A percentile compares a stretch with the other conserved stretches of the same genome.
These are phyloP conservation scores for Cheilosia scutellata DNA, from an alignment of 2,888 invertebrate genomes.

Conservation along the genomic window DNA sequence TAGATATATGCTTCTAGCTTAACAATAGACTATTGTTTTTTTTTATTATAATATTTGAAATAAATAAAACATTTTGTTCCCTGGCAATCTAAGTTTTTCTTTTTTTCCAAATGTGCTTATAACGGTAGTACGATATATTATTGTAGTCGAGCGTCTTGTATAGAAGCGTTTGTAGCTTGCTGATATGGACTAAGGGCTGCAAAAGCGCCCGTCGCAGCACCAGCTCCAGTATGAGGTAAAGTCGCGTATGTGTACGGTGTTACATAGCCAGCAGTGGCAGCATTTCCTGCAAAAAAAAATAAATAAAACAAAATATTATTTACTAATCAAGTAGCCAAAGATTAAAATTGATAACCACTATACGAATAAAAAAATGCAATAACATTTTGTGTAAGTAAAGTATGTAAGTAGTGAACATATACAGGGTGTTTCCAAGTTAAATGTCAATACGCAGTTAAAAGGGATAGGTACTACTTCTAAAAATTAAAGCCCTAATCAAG, in stretches of 20 bases:
- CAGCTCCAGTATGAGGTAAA: slow-evolving; percentile 64
- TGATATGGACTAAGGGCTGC: slow-evolving; percentile 67
- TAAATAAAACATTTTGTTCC: slow-evolving; percentile 59
- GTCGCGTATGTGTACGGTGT: slow-evolving; percentile 71
- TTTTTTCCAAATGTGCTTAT: slow-evolving; percentile 19
- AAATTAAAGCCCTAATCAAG: too few relatives aligned
- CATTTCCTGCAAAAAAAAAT: slow-evolving; percentile 65
- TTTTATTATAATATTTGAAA: slow-evolving; percentile 45
- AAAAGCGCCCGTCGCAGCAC: slow-evolving; percentile 63
- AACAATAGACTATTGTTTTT: slow-evolving; percentile 42
- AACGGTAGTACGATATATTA: slow-evolving; percentile 36
- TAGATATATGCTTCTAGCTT: slow-evolving; percentile 55
- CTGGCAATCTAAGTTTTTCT: slow-evolving; percentile 46
- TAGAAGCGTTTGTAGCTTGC: slow-evolving; percentile 68
- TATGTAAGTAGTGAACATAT: background rate
- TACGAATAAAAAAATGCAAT: background rate
- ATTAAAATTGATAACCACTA: background rate
- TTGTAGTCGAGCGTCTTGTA: slow-evolving; percentile 71
- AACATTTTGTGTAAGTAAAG: background rate
- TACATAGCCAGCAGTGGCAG: slow-evolving; percentile 68
- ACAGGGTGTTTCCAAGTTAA: too few relatives aligned
- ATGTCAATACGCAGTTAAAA: too few relatives aligned
- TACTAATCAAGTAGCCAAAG: background rate
- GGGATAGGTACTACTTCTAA: too few relatives aligned
- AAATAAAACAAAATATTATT: background rate